Evolutionary conservation across 2,113 vertebrate genomes (phyloP).

Genomic region (Strix aluco): DNA sequence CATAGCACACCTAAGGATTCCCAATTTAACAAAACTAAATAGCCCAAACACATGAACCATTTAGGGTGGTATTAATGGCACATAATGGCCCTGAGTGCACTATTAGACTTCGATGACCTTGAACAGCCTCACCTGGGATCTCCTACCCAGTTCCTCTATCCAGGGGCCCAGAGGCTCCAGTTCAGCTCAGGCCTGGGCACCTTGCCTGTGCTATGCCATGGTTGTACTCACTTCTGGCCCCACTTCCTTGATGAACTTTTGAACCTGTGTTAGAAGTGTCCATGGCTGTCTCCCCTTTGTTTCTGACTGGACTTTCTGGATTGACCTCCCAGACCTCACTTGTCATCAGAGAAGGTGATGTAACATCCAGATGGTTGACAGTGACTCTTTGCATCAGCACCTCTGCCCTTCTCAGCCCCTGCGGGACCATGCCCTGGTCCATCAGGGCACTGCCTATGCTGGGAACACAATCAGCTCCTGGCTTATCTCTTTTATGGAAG

Average conservation of each 20-base stretch:
- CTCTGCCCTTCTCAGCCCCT: neutral
- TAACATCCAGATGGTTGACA: neutral
- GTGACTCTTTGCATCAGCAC: neutral
- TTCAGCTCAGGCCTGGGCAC: neutral
- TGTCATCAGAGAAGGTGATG: too few relatives aligned
- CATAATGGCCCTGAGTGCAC: neutral
- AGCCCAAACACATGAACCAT: neutral
- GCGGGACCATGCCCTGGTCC: too few relatives aligned
- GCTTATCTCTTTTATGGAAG: neutral
- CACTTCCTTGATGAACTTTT: neutral
- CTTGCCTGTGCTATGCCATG: neutral
- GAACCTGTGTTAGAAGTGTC: neutral
- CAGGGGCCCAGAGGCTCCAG: neutral
- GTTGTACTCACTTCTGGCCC: neutral
- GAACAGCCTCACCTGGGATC: neutral
- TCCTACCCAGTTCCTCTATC: too few relatives aligned
- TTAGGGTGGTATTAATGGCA: neutral
- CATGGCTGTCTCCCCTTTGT: neutral
- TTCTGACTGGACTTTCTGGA: neutral
- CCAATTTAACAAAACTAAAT: neutral
- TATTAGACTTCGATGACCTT: neutral
- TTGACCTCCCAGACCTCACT: neutral
- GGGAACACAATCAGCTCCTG: neutral
- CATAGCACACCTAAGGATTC: neutral
- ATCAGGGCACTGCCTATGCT: neutral